Base-by-base conservation (phyloP, 2,888 invertebrate genomes). In the Tiliacea aurago region DNA sequence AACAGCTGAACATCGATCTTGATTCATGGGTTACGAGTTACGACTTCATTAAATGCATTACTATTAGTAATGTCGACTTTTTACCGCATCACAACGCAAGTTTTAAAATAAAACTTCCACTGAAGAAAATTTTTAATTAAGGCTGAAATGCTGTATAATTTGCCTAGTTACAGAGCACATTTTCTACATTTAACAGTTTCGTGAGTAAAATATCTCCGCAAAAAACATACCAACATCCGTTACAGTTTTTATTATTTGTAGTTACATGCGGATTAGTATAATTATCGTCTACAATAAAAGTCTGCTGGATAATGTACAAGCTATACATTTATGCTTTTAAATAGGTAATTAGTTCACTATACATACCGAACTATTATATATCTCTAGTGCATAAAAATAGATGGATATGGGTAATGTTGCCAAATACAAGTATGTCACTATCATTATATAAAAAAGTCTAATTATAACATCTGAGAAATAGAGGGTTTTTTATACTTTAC, bases 381-480 rank as follows among this genome's bases (percentile, higher is more conserved):
- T 63, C 51, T 64, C 58, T 43, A 43, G 37, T 70, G 49, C 53
- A 18, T 61, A 70, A 81, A 84, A 84, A 83, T 84, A 84, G 77
- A 73, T 66, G 76, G 51, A 75, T 70, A 77, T 81, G 73, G 81
- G 49, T 77, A 81, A 85, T 83, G 81, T 85, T 85, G 81, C 84
- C 85, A 83, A 84, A 77, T 73, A 79, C 76, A 84, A 76, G 77
- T 84, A 84, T 83, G 85, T 83, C 79, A 79, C 71, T 84, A 79
- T 69, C 74, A 76, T 83, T 83, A 75, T 70, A 59, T 76, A 72
- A 84, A 81, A 81, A 73, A 68, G 20, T 71, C 71, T 82, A 76
- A 73, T 68, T 77, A 80, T 82, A 84, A 73, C 62, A 59, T 70
- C 64, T 37, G 45, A 64, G 45, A 56, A 83, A 83, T 74, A 83